Base-by-base conservation (phyloP, 2,888 invertebrate genomes). In the Anthoptus insignis region DNA sequence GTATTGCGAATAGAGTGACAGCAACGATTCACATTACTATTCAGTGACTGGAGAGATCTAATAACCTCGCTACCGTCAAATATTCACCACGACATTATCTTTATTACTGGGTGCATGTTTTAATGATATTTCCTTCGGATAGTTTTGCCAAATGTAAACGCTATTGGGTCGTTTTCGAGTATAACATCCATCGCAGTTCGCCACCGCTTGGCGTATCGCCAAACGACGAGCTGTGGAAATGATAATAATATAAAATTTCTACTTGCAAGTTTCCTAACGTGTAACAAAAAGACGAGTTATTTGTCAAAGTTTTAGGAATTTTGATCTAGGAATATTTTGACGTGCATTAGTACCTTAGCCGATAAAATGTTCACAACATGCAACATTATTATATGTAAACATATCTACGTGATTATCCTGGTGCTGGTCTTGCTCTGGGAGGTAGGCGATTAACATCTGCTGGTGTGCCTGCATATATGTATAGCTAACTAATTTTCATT, bases 181-280 rank as follows among this genome's bases (percentile, higher is more conserved):
- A 69, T 61, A 71, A 69, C 72, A 73, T 74, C 71, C 64, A 70
- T 73, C 71, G 68, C 63, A 65, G 69, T 71, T 68, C 66, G 70
- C 61, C 67, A 59, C 65, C 34, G 57, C 67, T 45, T 76, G 78
- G 78, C 75, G 68, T 65, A 39, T 58, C 24, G 76, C 77, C 76
- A 78, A 72, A 57, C 56, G 45, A 66, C 65, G 70, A 73, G 69
- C 67, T 58, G 58, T 56, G 54, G 53, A 56, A 63, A 63, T 49
- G 47, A 49, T 56, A 68, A 73, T 72, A 67, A 66, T 42, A 68
- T 73, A 73, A 72, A 71, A 67, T 70, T 63, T 70, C 67, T 70
- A 50, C 64, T 66, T 66, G 52, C 61, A 65, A 66, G 49, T 66
- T 69, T 69, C 59, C 59, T 56, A 42, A 63, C 47, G 45, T 54